Conservation (phyloP, 2,113 vertebrate genomes). For the Speoplatyrhinus poulsoni region DNA sequence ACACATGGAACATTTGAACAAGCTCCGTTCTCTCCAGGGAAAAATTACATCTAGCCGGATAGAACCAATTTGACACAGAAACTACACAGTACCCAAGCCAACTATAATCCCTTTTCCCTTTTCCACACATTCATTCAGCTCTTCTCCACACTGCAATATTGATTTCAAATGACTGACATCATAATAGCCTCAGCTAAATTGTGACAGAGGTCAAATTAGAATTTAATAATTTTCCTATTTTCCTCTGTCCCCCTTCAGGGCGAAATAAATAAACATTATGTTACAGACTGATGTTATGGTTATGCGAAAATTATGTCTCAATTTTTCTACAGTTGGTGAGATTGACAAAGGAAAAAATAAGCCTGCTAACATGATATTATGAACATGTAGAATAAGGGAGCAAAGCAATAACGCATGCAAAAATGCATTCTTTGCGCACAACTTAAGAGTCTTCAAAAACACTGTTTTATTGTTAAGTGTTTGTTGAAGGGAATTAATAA, state of each 20-base stretch:
- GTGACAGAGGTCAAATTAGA: constrained; percentile 79
- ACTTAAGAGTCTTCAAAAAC: no score
- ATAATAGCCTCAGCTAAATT: constrained; percentile 74
- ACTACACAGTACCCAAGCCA: constrained; percentile 58
- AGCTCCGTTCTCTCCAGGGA: constrained; percentile 47
- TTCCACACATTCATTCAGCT: constrained; percentile 21
- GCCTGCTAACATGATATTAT: no score
- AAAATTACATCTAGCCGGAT: constrained; percentile 54
- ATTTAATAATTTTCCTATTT: constrained; percentile 75
- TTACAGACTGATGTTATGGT: constrained; percentile 58
- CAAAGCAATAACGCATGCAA: no score
- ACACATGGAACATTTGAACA: constrained; percentile 49
- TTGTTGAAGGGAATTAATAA: no score
- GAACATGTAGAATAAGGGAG: no score
- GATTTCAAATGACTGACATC: constrained; percentile 72
- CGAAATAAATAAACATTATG: constrained; percentile 75
- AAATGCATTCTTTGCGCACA: no score
- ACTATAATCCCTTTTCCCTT: constrained; percentile 52
- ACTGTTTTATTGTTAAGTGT: no score
- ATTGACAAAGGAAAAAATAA: no score
- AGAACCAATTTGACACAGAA: constrained; percentile 60
- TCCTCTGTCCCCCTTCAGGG: constrained; percentile 63
- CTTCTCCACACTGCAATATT: constrained; percentile 44
- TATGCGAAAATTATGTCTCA: constrained; percentile 47
- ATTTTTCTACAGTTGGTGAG: not conserved